A percentile compares a stretch with the other conserved stretches of the same genome.
Conservation (phyloP, 2,888 invertebrate genomes). For the Drosophila vallismaia region DNA sequence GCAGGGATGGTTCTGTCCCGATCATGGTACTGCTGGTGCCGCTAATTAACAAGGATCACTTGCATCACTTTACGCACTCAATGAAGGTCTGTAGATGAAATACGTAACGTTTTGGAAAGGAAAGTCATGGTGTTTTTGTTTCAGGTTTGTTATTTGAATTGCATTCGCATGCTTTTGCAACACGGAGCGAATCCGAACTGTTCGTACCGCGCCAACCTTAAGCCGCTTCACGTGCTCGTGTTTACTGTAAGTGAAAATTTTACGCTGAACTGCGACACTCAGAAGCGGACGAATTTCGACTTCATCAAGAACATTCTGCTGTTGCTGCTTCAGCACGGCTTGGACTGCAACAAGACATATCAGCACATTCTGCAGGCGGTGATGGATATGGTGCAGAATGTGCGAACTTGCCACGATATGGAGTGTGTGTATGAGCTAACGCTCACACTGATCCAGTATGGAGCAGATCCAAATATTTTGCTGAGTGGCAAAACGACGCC, state of each 20-base stretch:
- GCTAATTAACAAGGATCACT: constrained; percentile 89
- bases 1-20: constrained; percentile 89
- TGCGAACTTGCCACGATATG: constrained; percentile 88
- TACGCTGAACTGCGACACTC: constrained; percentile 87
- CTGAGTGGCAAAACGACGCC: constrained; percentile 84
- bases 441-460: constrained; percentile 89
- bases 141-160: constrained; percentile 89
- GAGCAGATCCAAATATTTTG: constrained; percentile 89
- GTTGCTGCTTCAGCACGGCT: constrained; percentile 87
- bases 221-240: constrained; percentile 88
- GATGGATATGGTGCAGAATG: constrained; percentile 89
- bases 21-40: constrained; percentile 90
- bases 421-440: constrained; percentile 89
- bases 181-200: constrained; percentile 91
- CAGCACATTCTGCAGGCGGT: constrained; percentile 89
- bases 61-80: constrained; percentile 89
- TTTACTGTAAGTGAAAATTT: constrained; percentile 90
- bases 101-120: constrained; percentile 5
- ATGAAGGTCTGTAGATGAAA: constrained; percentile 86
- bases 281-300: constrained; percentile 88
- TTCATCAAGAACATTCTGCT: constrained; percentile 89
- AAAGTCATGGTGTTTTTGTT: background rate
- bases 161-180: constrained; percentile 88
- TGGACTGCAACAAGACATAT: constrained; percentile 88
- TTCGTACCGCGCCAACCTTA: constrained; percentile 88